Evolutionary conservation across 1,140 invertebrate species (phyloP), one percentile per base, ranked within the genome.

Genomic region (Lithobius niger): DNA sequence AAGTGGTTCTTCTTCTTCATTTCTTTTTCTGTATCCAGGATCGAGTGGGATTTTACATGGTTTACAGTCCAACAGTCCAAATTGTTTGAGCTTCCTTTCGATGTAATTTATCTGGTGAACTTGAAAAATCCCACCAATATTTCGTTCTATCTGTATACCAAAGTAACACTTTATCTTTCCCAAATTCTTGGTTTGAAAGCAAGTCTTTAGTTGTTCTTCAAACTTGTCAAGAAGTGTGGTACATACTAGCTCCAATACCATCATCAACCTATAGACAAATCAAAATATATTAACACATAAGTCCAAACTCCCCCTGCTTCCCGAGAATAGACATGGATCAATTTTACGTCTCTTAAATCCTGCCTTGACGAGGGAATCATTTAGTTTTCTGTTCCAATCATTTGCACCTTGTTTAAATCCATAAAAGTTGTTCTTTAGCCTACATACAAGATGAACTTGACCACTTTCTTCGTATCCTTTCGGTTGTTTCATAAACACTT

Each of bases 351-450:
- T 48, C 19, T 10, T 48, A 24, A 48, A 48, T 13, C 48, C 48
- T 26, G 27, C 27, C n/a, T 50, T 24, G 22, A 10, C n/a, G 22
- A 50, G 26, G 22, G 21, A 25, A n/a, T 21, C 48, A 50, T 50
- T 16, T n/a, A 50, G 48, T 16, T 24, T 10, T 21, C 13, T 21
- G 26, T n/a, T n/a, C 48, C 48, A 50, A n/a, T 24, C 48, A 16
- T 13, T 24, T 26, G 21, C 48, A 27, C 22, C 22, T 50, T 50
- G 48, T 13, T 24, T 21, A 16, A 50, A 22, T 21, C 48, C 48
- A 27, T 50, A 50, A n/a, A 50, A 22, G 16, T 21, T 26, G 22
- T 22, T 50, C n/a, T 50, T 50, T 25, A 50, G 48, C 48, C 22
- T 16, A 13, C 13, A 50, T n/a, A 22, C 22, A n/a, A 25, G 21